Evolutionary conservation across 2,888 invertebrate genomes (phyloP), one percentile per base, ranked within the genome.

Genomic region (Thera obeliscata): DNA sequence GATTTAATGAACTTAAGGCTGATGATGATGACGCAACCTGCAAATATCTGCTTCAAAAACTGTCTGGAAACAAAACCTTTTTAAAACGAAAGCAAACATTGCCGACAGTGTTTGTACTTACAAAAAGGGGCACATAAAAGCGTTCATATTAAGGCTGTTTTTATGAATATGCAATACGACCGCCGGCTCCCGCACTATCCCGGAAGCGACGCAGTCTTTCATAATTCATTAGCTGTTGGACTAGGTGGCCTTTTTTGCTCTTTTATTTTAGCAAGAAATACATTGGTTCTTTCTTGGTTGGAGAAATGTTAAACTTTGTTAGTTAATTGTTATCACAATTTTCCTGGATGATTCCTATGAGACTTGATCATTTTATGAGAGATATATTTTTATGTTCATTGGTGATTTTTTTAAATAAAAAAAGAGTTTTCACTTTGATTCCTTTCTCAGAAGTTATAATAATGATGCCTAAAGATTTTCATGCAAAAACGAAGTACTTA

Each of bases 171-270:
- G 66, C 62, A 67, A 62, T 67, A 49, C 41, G 49, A 67, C 59
- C 46, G 62, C 61, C 11, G 35, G 66, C 66, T 67, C 59, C n/a
- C 62, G 49, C 55, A 55, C 66, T 62, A 67, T 62, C 9, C 66
- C 61, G 66, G 69, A 71, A 71, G 67, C 54, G 55, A 38, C 54
- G 62, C n/a, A 2, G 56, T 50, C 64, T 70, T 73, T 73, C 71
- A 73, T 73, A 73, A 73, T 73, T 73, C 69, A 71, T 73, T 73
- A 69, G 67, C 48, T 49, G 52, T 8, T 33, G 52, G 9, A 52
- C 52, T 33, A 52, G 52, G 3, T 48, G 36, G 43, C 35, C 12
- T n/a, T 59, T 64, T 64, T 22, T 41, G 54, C 35, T 35, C 12
- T 60, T 65, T 60, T 56, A 35, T 52, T 58, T 61, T 52, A 43